Evolutionary conservation across 1,140 invertebrate genomes (phyloP), one percentile per base, ranked within the genome.

Genomic region (Drosophila triauraria): DNA sequence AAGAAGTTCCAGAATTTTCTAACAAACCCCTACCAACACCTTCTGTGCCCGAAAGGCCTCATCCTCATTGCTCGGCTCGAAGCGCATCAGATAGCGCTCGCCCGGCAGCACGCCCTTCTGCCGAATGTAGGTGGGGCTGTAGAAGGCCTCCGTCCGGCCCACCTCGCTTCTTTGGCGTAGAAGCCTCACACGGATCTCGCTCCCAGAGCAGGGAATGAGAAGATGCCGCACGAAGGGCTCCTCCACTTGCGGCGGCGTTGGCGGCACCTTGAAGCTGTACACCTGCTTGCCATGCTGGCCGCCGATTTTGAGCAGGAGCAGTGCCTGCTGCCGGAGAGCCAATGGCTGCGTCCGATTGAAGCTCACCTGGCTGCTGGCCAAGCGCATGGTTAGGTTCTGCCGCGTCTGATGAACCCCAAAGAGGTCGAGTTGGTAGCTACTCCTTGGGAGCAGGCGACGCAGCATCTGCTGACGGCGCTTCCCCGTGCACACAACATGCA

Each of bases 221-320:
- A 93, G 60, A n/a, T 87, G 92, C 0, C 88, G 64, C 64, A 93
- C 72, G 12, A 79, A 79, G 1, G 44, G 67, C 17, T 70, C 63
- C n/a, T 27, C 44, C 1, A 51, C 70, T 1, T 67, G 56, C 0
- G 75, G 76, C 20, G 48, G 62, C 9, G 70, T 65, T 13, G 68
- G 50, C 2, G 85, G 85, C 46, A 93, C 92, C 80, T 93, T 93
- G 65, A 80, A 93, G 72, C 91, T 93, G 56, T 91, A 93, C 15
- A 92, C 86, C 59, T 88, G 83, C 2, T 80, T 84, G 1, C 86
- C 90, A 40, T 91, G 83, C 58, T 91, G 56, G 1, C 88, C 92
- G 0, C 86, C 78, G 25, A 93, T 91, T 74, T 91, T 91, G 3
- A 82, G 81, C 46, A 86, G 70, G 13, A 74, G 62, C 6, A 93